Conservation (phyloP, 2,113 vertebrate species). For the Corythoichthys haematopterus region DNA sequence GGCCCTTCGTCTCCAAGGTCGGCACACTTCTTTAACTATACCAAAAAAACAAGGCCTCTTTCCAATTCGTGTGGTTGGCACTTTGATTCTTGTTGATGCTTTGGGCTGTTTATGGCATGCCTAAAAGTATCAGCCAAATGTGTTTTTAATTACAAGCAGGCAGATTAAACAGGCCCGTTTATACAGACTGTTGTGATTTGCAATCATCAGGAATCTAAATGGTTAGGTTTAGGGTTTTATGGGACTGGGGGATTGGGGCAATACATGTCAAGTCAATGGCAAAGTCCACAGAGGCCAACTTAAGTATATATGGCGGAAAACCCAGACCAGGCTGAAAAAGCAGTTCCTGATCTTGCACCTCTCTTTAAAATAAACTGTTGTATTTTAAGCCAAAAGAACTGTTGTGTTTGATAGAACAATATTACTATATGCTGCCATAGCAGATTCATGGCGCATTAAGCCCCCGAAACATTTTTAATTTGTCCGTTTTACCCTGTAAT, state of each 20-base stretch:
- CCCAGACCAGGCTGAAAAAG: too few species aligned
- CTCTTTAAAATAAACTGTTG: too few species aligned
- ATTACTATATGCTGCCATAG: too few species aligned
- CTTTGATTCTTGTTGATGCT: conserved; percentile 55
- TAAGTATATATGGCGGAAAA: too few species aligned
- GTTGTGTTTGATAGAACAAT: too few species aligned
- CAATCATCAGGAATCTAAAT: conserved; percentile 19
- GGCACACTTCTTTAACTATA: neutral
- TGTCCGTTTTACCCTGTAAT: too few species aligned
- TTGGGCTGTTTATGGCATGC: conserved; percentile 45
- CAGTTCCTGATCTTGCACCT: too few species aligned
- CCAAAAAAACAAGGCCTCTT: conserved; percentile 56
- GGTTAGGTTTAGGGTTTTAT: neutral
- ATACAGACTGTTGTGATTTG: conserved; percentile 7
- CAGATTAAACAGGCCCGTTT: conserved; percentile 20
- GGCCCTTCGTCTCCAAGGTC: neutral
- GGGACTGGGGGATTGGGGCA: neutral
- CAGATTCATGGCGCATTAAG: too few species aligned
- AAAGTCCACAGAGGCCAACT: neutral
- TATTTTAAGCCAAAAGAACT: too few species aligned
- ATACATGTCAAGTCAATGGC: conserved; percentile 7
- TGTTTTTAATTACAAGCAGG: conserved; percentile 35
- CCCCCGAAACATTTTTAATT: too few species aligned
- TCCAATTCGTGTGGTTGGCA: conserved; percentile 50
- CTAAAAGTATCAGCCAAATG: conserved; percentile 45